A percentile compares a stretch with the other conserved stretches of the same genome.
phyloP scores from a whole-genome alignment of 2,113 vertebrate species.

The Pteropus alecto region DNA sequence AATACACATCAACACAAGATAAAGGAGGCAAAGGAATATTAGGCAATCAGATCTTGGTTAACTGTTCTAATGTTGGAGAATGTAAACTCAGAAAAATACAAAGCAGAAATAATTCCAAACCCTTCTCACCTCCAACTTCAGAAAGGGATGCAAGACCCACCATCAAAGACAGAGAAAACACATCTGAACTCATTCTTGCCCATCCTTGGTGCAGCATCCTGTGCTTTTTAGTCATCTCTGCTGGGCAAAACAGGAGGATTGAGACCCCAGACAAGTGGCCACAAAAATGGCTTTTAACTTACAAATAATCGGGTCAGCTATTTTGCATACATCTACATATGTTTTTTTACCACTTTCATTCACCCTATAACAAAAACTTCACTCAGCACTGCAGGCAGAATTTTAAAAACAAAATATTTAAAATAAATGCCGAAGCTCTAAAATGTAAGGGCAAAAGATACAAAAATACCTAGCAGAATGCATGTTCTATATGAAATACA shows the following conservation, averaged over 20 bases:
- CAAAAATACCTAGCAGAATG: background rate
- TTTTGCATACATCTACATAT: background rate
- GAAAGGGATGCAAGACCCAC: background rate
- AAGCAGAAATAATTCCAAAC: background rate
- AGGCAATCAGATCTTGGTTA: background rate
- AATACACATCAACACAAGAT: background rate
- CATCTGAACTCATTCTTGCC: background rate
- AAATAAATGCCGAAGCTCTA: slow-evolving; percentile 28
- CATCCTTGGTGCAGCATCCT: background rate
- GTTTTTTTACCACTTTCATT: background rate
- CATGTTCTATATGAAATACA: background rate
- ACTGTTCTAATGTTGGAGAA: background rate
- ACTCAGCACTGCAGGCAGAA: background rate
- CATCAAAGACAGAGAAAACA: background rate
- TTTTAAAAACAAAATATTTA: slow-evolving; percentile 53
- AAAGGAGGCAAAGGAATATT: background rate
- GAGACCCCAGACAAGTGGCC: background rate
- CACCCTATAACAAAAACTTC: background rate
- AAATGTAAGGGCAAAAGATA: background rate
- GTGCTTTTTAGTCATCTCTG: background rate
- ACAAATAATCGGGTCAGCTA: background rate
- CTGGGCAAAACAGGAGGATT: background rate
- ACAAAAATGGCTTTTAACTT: background rate
- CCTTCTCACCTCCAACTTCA: background rate
- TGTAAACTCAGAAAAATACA: background rate